A percentile compares a stretch with the other conserved stretches of the same genome.
Evolutionary conservation across 2,888 invertebrate species (phyloP).

Genomic region (Scaptomyza parva): DNA sequence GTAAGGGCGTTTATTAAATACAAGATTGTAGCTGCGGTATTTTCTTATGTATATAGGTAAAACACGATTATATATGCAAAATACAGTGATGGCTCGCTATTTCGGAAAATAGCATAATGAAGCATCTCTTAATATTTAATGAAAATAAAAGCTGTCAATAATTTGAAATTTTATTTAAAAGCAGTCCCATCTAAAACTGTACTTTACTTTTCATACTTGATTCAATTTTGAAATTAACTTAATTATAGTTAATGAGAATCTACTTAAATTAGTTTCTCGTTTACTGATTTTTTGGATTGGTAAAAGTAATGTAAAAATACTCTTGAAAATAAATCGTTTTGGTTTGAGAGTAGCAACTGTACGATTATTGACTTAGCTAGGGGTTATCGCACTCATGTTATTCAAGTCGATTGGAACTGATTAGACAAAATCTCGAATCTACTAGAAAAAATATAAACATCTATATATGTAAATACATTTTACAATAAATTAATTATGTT

Average conservation of each 20-base stretch:
- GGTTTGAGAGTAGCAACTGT: not conserved
- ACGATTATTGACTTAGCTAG: constrained; percentile 1
- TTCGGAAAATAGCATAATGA: too few species aligned
- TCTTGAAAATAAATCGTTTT: not conserved
- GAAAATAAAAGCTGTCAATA: too few species aligned
- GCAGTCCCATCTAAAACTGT: too few species aligned
- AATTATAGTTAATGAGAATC: too few species aligned
- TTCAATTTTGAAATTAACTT: too few species aligned
- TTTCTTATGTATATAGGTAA: not conserved
- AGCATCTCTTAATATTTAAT: too few species aligned
- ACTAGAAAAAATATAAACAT: too few species aligned
- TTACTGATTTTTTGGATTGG: too few species aligned
- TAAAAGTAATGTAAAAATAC: too few species aligned
- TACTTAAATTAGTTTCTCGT: too few species aligned
- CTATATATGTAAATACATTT: not conserved
- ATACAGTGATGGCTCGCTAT: not conserved
- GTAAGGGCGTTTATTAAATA: constrained; percentile 20
- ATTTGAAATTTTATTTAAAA: too few species aligned
- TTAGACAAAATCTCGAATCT: not conserved
- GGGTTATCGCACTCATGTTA: constrained; percentile 33
- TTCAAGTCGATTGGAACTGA: not conserved
- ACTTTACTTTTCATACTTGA: too few species aligned
- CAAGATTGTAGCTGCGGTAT: not conserved
- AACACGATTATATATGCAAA: not conserved
- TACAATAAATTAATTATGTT: not conserved